Percentiles rank a stretch among this genome's conserved stretches.
Evolutionary conservation across 2,888 invertebrate genomes (phyloP).

Genomic region (Hybos culiciformis): DNA sequence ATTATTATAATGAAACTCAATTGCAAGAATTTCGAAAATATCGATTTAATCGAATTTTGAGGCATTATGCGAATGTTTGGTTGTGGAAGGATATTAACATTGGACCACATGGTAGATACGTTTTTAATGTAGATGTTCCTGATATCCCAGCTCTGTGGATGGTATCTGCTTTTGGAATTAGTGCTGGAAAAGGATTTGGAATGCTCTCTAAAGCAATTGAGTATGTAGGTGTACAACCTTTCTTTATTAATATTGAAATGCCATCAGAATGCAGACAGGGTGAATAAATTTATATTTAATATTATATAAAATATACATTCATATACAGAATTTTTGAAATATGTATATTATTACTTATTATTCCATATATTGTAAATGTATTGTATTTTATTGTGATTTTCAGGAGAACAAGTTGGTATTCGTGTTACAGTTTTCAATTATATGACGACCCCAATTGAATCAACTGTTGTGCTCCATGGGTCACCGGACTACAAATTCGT

Average conservation of each 20-base stretch:
- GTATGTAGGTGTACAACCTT: conserved; percentile 81
- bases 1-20: conserved; percentile 50
- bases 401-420: conserved; percentile 89
- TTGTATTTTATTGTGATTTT: too few species aligned
- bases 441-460: conserved; percentile 70
- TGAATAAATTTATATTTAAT: too few species aligned
- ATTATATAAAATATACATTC: too few species aligned
- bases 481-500: conserved; percentile 83
- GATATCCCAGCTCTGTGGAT: conserved; percentile 81
- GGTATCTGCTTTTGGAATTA: conserved; percentile 83
- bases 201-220: conserved; percentile 67
- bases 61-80: conserved; percentile 92
- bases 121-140: conserved; percentile 77
- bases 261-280: conserved; percentile 72
- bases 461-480: conserved; percentile 70
- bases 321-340: too few species aligned
- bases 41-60: conserved; percentile 73
- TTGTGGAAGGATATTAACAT: conserved; percentile 89
- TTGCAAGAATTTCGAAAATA: conserved; percentile 58
- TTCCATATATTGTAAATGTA: too few species aligned
- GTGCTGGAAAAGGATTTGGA: conserved; percentile 73
- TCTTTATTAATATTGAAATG: conserved; percentile 91
- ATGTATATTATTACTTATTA: too few species aligned
- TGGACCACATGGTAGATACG: conserved; percentile 77
- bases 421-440: conserved; percentile 91